phyloP scores from a whole-genome alignment of 2,888 invertebrate genomes.

The Carcina quercana region DNA sequence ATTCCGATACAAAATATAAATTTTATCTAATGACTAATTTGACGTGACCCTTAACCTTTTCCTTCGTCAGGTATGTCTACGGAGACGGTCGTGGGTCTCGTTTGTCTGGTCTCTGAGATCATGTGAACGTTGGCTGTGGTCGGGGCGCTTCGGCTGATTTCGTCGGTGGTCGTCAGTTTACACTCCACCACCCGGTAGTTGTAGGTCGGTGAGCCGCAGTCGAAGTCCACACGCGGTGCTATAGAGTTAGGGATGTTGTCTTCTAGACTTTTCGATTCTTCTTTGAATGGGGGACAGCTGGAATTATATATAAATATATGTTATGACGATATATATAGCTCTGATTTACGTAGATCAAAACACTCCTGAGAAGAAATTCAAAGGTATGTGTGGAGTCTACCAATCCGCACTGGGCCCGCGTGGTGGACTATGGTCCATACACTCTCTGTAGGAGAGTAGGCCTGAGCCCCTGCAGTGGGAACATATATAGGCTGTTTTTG shows the following conservation, averaged over 20 bases:
- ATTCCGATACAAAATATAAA: slow-evolving; percentile 23
- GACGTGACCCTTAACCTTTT: slow-evolving; percentile 55
- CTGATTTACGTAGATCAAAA: too few species aligned
- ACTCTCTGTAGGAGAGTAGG: too few species aligned
- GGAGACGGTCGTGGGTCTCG: slow-evolving; percentile 68
- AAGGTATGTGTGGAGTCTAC: too few species aligned
- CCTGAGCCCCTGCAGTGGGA: too few species aligned
- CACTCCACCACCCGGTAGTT: slow-evolving; percentile 67
- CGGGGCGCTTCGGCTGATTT: slow-evolving; percentile 39
- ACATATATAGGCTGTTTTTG: too few species aligned
- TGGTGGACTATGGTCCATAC: too few species aligned
- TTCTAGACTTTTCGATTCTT: slow-evolving; percentile 46
- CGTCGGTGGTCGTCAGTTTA: slow-evolving; percentile 61
- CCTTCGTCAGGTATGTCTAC: slow-evolving; percentile 75
- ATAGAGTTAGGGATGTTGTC: slow-evolving; percentile 57
- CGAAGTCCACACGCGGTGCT: slow-evolving; percentile 51
- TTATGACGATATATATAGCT: too few species aligned
- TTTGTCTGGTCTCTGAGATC: slow-evolving; percentile 32
- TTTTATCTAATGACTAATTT: slow-evolving; percentile 25
- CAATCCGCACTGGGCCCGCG: too few species aligned
- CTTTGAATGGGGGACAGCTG: slow-evolving; percentile 65
- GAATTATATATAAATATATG: slow-evolving; percentile 10
- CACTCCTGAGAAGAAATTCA: too few species aligned
- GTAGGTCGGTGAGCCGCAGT: slow-evolving; percentile 56
- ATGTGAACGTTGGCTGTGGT: slow-evolving; percentile 29